phyloP scores from a whole-genome alignment of 2,113 vertebrate species.

The Falco punctatus region DNA sequence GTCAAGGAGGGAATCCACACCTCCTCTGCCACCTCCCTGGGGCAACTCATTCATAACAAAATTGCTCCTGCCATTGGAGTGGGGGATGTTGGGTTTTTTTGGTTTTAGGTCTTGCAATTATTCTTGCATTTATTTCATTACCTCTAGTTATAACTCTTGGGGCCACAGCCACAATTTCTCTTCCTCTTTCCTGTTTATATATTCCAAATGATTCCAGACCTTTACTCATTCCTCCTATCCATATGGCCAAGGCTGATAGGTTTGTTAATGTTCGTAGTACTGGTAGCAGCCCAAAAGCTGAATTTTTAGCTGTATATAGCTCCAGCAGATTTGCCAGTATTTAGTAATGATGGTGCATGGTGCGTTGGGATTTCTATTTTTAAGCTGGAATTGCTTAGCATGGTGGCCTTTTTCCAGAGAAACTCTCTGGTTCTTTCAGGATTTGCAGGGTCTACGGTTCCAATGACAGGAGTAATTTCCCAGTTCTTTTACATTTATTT shows the following conservation, averaged over 20 bases:
- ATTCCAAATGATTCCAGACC: background rate
- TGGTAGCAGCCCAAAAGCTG: background rate
- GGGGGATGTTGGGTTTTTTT: background rate
- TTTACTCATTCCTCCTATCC: background rate
- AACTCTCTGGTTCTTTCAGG: background rate
- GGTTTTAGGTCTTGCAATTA: background rate
- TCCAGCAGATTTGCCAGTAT: background rate
- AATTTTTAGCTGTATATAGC: background rate
- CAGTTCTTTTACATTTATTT: background rate
- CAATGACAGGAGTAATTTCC: background rate
- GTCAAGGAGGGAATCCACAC: background rate
- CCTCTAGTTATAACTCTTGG: background rate
- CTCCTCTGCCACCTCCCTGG: background rate
- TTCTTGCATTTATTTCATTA: conserved; percentile 17
- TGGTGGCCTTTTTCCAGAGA: background rate
- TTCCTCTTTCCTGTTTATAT: conserved; percentile 27
- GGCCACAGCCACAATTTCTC: background rate
- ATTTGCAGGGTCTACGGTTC: background rate
- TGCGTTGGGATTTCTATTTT: background rate
- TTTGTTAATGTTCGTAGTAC: background rate
- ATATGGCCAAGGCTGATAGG: background rate
- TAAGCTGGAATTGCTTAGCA: background rate
- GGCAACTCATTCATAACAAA: background rate
- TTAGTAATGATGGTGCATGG: background rate
- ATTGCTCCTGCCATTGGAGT: background rate